phyloP scores from a whole-genome alignment of 2,888 invertebrate species.

The Coleophora flavipennella region DNA sequence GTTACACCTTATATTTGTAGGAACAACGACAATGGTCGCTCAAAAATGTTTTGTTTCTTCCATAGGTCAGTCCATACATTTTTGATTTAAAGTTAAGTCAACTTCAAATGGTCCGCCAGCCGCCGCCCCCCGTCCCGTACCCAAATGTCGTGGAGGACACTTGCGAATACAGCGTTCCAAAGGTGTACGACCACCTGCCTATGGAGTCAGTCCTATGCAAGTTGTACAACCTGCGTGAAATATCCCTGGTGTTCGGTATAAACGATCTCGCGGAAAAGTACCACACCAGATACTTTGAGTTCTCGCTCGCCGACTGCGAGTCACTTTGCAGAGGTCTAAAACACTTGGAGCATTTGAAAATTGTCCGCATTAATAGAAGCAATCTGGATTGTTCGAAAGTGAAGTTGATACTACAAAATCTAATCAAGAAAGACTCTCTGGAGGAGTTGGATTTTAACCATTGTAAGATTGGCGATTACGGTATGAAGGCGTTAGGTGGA shows the following conservation, averaged over 20 bases:
- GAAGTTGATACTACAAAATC: conserved; percentile 70
- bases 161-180: conserved; percentile 48
- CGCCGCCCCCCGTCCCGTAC: conserved; percentile 40
- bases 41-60: conserved; percentile 8
- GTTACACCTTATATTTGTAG: no score
- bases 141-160: conserved; percentile 43
- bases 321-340: conserved; percentile 68
- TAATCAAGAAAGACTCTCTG: conserved; percentile 61
- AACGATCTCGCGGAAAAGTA: conserved; percentile 68
- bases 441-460: conserved; percentile 77
- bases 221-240: conserved; percentile 68
- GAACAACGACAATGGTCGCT: no score
- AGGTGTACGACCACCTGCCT: conserved; percentile 72
- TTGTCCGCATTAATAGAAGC: conserved; percentile 73
- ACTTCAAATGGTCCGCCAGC: conserved; percentile 68
- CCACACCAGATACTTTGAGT: conserved; percentile 73
- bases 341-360: conserved; percentile 53
- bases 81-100: conserved; percentile 62
- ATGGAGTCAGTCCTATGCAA: conserved; percentile 65
- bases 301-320: conserved; percentile 72
- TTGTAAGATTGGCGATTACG: conserved; percentile 75
- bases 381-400: conserved; percentile 73
- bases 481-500: conserved; percentile 76
- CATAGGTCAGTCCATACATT: conserved; percentile 65
- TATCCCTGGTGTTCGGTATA: conserved; percentile 48